These are phyloP conservation scores for Casuarius casuarius DNA, from an alignment of 2,113 vertebrate genomes.

Conservation along the genomic window DNA sequence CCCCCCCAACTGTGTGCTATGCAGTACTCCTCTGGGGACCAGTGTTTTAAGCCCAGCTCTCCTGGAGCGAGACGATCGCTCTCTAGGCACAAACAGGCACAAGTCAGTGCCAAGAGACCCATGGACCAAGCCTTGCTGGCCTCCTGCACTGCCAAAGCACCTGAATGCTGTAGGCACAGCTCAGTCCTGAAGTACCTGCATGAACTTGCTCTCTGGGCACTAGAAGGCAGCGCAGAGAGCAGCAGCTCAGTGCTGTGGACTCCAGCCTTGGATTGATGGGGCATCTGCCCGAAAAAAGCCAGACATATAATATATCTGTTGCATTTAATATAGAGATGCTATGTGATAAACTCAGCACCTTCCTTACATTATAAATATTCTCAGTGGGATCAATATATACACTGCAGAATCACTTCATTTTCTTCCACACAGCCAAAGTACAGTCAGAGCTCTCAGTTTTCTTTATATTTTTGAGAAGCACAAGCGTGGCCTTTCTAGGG, in stretches of 20 bases:
- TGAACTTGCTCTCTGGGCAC: not conserved
- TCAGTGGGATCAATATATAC: not conserved
- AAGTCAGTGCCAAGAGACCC: not conserved
- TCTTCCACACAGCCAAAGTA: not conserved
- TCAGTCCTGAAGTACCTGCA: not conserved
- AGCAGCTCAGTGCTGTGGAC: not conserved
- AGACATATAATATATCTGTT: not conserved
- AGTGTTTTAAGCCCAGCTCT: not conserved
- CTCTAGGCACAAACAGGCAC: not conserved
- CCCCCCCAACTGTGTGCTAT: not conserved
- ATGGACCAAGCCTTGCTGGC: not conserved
- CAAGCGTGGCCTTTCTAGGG: not conserved
- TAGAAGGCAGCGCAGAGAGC: not conserved
- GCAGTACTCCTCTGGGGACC: not conserved
- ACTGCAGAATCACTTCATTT: not conserved
- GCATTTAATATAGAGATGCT: slow-evolving; percentile 53
- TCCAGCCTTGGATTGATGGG: not conserved
- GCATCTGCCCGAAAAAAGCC: not conserved
- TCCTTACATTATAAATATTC: not conserved
- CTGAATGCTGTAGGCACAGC: not conserved
- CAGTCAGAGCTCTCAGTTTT: not conserved
- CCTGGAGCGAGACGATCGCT: not conserved
- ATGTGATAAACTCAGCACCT: not conserved
- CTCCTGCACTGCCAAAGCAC: not conserved
- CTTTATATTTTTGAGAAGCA: not conserved